These are phyloP conservation scores for Zoanthus gigantus DNA, from an alignment of 92 coral and sea anemone genomes.

Conservation along the genomic window DNA sequence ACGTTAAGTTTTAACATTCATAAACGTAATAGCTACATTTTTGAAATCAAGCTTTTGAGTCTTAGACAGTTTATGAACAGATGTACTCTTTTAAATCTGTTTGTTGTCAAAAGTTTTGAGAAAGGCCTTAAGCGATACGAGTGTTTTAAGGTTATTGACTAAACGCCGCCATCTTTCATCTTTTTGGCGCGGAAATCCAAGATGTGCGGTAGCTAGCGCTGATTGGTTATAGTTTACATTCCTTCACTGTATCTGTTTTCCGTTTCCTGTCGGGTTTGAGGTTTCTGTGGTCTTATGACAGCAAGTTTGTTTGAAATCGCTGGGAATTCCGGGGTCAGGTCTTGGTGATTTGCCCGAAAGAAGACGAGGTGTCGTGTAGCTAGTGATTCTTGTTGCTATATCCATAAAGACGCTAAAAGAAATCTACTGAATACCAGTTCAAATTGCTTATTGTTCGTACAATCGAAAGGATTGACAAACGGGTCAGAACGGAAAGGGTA, in stretches of 20 bases:
- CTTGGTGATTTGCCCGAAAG: conserved; percentile 34
- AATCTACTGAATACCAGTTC: neutral
- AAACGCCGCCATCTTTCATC: conserved; percentile 48
- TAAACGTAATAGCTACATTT: too few species aligned
- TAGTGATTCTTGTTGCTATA: conserved; percentile 14
- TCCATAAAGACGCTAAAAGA: neutral
- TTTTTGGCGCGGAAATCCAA: conserved; percentile 84
- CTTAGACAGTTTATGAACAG: neutral
- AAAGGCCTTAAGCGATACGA: conserved; percentile 1
- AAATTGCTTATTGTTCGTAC: conserved; percentile 5
- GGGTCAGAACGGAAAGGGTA: neutral
- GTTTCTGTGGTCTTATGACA: conserved; percentile 36
- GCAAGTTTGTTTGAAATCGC: conserved; percentile 45
- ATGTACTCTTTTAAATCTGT: conserved; percentile 6
- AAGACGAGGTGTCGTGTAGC: neutral
- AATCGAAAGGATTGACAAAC: neutral
- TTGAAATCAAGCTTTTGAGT: neutral
- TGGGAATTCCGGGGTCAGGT: conserved; percentile 44
- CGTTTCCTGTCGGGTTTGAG: conserved; percentile 64
- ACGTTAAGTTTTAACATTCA: too few species aligned
- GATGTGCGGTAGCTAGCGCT: conserved; percentile 26
- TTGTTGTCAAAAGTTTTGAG: conserved; percentile 8
- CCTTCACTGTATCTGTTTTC: conserved; percentile 84
- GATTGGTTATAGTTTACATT: conserved; percentile 80
- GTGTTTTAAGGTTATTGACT: conserved; percentile 13